Percentiles rank a stretch among this genome's conserved stretches.
phyloP scores from a whole-genome alignment of 2,113 vertebrate genomes.

The Atherinomorus stipes region DNA sequence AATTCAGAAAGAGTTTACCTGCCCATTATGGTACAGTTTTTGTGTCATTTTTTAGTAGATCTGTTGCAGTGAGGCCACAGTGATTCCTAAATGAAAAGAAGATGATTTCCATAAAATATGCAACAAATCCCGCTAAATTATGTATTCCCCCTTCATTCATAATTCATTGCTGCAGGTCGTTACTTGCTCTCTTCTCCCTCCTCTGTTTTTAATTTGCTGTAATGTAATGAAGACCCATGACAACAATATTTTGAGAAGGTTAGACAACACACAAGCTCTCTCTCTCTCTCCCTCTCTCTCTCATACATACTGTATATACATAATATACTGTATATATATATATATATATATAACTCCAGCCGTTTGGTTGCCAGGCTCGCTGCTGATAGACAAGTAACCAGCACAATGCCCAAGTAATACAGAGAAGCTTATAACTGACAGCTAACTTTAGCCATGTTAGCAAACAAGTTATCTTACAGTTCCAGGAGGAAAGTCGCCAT shows the following conservation, averaged over 20 bases:
- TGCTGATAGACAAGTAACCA: too few relatives aligned
- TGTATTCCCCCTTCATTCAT: conserved; percentile 75
- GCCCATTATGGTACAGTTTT: not conserved
- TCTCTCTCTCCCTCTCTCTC: too few relatives aligned
- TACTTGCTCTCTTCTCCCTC: conserved; percentile 37
- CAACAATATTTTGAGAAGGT: conserved; percentile 21
- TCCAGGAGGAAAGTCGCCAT: too few relatives aligned
- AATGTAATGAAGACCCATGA: conserved; percentile 37
- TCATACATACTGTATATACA: too few relatives aligned
- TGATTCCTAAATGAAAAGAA: conserved; percentile 69
- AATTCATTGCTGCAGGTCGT: conserved; percentile 70
- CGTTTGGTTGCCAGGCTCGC: too few relatives aligned
- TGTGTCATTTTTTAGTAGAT: conserved; percentile 33
- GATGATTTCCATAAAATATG: conserved; percentile 80
- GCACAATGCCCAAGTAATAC: too few relatives aligned
- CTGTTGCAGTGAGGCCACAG: conserved; percentile 41
- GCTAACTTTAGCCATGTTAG: too few relatives aligned
- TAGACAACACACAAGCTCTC: too few relatives aligned
- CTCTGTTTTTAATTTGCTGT: conserved; percentile 32
- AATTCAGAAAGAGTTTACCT: not conserved
- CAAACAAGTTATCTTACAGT: too few relatives aligned
- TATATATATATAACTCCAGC: too few relatives aligned
- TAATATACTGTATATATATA: too few relatives aligned
- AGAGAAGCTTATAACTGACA: too few relatives aligned
- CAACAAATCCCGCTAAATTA: conserved; percentile 74